Percentiles rank a stretch among this genome's conserved stretches.
phyloP scores from a whole-genome alignment of 2,888 invertebrate genomes.

The Troides helena region DNA sequence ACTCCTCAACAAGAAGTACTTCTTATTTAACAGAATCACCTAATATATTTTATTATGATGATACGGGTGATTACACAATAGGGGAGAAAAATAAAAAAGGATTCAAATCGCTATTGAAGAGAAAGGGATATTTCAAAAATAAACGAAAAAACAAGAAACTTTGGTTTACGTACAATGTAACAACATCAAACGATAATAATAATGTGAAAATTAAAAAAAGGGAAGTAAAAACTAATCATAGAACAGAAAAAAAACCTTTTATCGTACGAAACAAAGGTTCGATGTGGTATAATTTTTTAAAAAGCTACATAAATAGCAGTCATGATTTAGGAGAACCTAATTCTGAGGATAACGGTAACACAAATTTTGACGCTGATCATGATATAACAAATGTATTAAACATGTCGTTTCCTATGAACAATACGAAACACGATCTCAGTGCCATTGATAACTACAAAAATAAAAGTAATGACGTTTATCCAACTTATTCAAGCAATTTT shows the following conservation, averaged over 20 bases:
- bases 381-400: not conserved
- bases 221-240: slow-evolving; percentile 32
- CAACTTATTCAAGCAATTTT: not conserved
- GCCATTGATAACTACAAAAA: not conserved
- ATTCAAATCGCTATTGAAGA: slow-evolving; percentile 39
- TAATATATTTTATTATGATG: slow-evolving; percentile 30
- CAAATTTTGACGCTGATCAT: not conserved
- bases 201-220: slow-evolving; percentile 36
- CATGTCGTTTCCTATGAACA: not conserved
- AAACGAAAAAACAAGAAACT: slow-evolving; percentile 38
- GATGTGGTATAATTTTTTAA: slow-evolving; percentile 50
- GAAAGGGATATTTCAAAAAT: slow-evolving; percentile 27
- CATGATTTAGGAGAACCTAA: slow-evolving; percentile 19
- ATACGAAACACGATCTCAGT: not conserved
- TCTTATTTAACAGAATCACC: slow-evolving; percentile 15
- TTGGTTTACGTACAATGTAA: slow-evolving; percentile 18
- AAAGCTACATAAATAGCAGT: slow-evolving; percentile 34
- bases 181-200: slow-evolving; percentile 29
- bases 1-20: slow-evolving; percentile 12
- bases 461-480: not conserved
- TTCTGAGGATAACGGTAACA: not conserved
- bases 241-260: slow-evolving; percentile 42
- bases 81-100: slow-evolving; percentile 34
- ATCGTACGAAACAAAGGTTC: slow-evolving; percentile 45
- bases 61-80: slow-evolving; percentile 28